phyloP scores from a whole-genome alignment of 2,888 invertebrate species.

The Linnaemya tessellans region DNA sequence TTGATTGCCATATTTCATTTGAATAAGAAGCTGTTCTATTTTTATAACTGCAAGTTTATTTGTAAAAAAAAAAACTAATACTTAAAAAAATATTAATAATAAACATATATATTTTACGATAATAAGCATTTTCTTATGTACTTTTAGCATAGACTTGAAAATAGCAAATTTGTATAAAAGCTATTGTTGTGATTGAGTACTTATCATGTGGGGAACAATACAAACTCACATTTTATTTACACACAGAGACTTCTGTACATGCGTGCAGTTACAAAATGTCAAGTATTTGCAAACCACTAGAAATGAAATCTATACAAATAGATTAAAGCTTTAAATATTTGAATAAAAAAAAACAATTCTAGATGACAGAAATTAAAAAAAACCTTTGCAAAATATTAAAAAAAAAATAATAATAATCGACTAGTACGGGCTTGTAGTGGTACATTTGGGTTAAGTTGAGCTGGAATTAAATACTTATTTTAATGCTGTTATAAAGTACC shows the following conservation, averaged over 20 bases:
- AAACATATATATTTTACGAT: neutral
- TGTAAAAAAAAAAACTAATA: conserved; percentile 31
- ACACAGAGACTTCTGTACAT: conserved; percentile 6
- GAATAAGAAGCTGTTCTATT: conserved; percentile 25
- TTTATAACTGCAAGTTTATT: conserved; percentile 31
- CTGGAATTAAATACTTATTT: neutral
- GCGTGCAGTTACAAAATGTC: conserved; percentile 19
- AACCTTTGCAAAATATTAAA: neutral
- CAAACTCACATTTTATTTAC: conserved; percentile 57
- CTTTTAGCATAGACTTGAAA: conserved; percentile 35
- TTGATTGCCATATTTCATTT: conserved; percentile 1
- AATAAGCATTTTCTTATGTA: conserved; percentile 14
- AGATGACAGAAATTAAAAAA: neutral
- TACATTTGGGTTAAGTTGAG: conserved; percentile 8
- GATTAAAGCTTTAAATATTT: conserved; percentile 15
- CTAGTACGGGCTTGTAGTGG: too few relatives aligned
- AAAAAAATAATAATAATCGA: neutral
- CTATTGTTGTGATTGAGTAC: conserved; percentile 70
- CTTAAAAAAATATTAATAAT: conserved; percentile 22
- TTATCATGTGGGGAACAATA: conserved; percentile 75
- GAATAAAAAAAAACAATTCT: neutral
- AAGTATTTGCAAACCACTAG: conserved; percentile 25
- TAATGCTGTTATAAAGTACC: conserved; percentile 25
- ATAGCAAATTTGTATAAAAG: conserved; percentile 40
- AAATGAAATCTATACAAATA: conserved; percentile 3